Percentiles rank a stretch among this genome's conserved stretches.
Evolutionary conservation across 2,113 vertebrate species (phyloP).

Genomic region (Oncorhynchus keta): DNA sequence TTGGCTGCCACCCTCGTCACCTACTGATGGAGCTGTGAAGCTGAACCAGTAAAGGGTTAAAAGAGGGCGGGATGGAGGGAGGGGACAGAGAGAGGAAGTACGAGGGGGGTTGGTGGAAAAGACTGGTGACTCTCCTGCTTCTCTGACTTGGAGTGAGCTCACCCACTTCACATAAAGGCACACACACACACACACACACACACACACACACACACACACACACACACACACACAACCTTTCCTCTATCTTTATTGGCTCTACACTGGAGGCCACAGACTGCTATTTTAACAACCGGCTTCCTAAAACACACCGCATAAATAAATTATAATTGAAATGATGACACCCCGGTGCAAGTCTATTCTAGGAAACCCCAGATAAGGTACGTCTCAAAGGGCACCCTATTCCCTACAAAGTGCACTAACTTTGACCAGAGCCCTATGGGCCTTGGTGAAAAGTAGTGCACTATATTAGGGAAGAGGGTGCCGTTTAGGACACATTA

Average conservation of each 20-base stretch:
- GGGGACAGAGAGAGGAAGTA: conserved; percentile 16
- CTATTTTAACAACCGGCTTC: conserved; percentile 26
- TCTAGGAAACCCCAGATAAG: not conserved
- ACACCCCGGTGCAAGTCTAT: conserved; percentile 33
- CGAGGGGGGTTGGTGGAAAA: conserved; percentile 33
- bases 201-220: not conserved
- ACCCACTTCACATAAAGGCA: not conserved
- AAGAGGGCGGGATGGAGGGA: conserved; percentile 18
- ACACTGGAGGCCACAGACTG: conserved; percentile 8
- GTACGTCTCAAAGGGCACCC: too few species aligned
- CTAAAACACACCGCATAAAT: conserved; percentile 45
- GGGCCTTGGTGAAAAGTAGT: too few species aligned
- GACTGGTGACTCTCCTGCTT: conserved; percentile 19
- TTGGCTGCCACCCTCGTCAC: conserved; percentile 42
- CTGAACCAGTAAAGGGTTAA: conserved; percentile 22
- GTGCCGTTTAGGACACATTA: too few species aligned
- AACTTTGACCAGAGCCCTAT: too few species aligned
- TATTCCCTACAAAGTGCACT: not conserved
- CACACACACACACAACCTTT: not conserved
- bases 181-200: not conserved
- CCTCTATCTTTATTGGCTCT: not conserved
- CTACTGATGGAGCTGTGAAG: conserved; percentile 64
- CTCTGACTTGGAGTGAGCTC: conserved; percentile 21
- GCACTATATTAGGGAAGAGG: too few species aligned
- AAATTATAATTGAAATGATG: conserved; percentile 51